A percentile compares a stretch with the other conserved stretches of the same genome.
Conservation (phyloP, 1,140 invertebrate species). For the Anastatus disparis region DNA sequence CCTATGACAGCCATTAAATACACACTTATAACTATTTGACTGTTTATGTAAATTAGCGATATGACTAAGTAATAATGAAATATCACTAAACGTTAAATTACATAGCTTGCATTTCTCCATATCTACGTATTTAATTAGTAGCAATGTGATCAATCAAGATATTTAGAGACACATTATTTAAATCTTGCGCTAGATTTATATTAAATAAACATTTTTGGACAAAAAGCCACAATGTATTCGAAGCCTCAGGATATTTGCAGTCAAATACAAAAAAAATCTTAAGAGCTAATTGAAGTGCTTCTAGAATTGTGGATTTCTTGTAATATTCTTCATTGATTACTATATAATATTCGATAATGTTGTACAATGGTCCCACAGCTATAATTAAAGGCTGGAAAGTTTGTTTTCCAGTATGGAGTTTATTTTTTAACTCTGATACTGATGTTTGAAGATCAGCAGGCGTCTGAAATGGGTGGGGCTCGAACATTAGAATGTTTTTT, state of each 20-base stretch:
- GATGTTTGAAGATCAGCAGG: too few species aligned
- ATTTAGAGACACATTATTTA: neutral
- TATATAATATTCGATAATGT: neutral
- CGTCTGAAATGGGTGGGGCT: too few species aligned
- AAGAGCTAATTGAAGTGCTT: neutral
- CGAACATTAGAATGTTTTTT: too few species aligned
- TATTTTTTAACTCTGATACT: too few species aligned
- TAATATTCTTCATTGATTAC: slow-evolving; percentile 15
- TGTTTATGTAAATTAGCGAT: neutral
- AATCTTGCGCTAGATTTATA: neutral
- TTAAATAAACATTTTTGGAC: slow-evolving; percentile 22
- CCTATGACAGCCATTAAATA: neutral
- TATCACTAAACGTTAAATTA: neutral
- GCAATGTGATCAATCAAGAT: neutral
- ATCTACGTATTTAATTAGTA: too few species aligned
- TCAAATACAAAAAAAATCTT: slow-evolving; percentile 25
- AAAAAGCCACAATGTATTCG: slow-evolving; percentile 20
- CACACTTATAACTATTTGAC: neutral
- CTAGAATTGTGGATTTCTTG: neutral
- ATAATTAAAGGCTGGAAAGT: slow-evolving; percentile 11
- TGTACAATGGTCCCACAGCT: neutral
- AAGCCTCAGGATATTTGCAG: slow-evolving; percentile 12
- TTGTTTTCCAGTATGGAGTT: too few species aligned
- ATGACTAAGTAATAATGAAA: neutral
- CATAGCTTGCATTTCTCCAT: neutral